These are phyloP conservation scores for Athene noctua DNA, from an alignment of 2,113 vertebrate genomes.

Conservation along the genomic window DNA sequence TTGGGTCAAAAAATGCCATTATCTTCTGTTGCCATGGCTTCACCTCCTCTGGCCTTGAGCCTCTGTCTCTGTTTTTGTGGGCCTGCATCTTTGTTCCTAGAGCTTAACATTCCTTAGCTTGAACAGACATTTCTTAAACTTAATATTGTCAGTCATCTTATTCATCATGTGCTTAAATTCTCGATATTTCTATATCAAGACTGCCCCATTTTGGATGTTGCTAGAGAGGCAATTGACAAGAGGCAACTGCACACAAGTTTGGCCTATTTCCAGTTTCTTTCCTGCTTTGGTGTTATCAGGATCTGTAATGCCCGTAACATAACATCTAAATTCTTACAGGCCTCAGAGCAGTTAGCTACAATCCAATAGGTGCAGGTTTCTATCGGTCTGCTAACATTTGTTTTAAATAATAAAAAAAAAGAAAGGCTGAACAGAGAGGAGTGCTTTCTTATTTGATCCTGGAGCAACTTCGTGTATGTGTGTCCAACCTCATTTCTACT, in stretches of 20 bases:
- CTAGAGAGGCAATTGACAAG: neutral
- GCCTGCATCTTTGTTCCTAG: too few species aligned
- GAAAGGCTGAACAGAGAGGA: neutral
- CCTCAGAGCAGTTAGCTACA: neutral
- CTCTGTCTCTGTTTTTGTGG: too few species aligned
- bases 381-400: neutral
- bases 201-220: neutral
- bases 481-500: neutral
- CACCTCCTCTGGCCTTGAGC: too few species aligned
- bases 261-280: neutral
- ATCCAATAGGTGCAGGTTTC: neutral
- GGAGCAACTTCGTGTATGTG: neutral
- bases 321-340: neutral
- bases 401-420: neutral
- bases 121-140: too few species aligned
- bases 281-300: neutral
- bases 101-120: too few species aligned
- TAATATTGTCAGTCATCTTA: too few species aligned
- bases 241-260: neutral
- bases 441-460: neutral
- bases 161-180: too few species aligned
- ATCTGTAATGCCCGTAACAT: neutral
- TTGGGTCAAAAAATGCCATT: too few species aligned
- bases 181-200: too few species aligned
- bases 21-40: too few species aligned